Evolutionary conservation across 64 coral and sea anemone species (phyloP).

Genomic region (Catalaphyllia jardinei): DNA sequence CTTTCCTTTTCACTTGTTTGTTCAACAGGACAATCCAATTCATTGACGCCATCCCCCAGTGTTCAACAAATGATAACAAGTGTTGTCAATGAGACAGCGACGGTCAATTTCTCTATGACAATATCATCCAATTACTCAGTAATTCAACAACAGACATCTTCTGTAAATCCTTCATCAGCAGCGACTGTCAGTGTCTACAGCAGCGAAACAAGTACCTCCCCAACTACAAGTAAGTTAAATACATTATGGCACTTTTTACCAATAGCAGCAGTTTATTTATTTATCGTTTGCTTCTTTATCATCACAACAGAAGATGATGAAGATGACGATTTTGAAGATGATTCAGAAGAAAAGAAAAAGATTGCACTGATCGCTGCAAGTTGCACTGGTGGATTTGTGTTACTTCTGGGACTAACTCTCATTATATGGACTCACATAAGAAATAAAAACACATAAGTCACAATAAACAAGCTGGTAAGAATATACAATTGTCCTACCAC

Average conservation of each 20-base stretch:
- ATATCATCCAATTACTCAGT: not conserved
- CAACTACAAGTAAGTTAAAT: not conserved
- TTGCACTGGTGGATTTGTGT: not conserved
- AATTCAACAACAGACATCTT: not conserved
- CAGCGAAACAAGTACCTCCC: not conserved
- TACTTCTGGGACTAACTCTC: not conserved
- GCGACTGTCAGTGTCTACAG: not conserved
- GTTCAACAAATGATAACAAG: not conserved
- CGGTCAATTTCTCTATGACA: not conserved
- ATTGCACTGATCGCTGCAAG: slow-evolving; percentile 19
- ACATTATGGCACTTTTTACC: not conserved
- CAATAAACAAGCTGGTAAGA: not conserved
- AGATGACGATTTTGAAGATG: not conserved
- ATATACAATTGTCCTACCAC: too few relatives aligned
- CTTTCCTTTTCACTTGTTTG: not conserved
- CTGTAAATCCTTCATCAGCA: not conserved
- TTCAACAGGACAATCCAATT: not conserved
- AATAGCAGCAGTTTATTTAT: not conserved
- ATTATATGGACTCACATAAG: slow-evolving; percentile 29
- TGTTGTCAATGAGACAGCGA: not conserved
- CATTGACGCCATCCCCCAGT: not conserved
- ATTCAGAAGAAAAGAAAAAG: slow-evolving; percentile 5
- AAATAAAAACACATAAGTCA: not conserved
- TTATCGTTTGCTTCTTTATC: too few relatives aligned
- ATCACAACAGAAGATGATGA: slow-evolving; percentile 2